Evolutionary conservation across 2,888 invertebrate species (phyloP).

Genomic region (Micropterix aruncella): DNA sequence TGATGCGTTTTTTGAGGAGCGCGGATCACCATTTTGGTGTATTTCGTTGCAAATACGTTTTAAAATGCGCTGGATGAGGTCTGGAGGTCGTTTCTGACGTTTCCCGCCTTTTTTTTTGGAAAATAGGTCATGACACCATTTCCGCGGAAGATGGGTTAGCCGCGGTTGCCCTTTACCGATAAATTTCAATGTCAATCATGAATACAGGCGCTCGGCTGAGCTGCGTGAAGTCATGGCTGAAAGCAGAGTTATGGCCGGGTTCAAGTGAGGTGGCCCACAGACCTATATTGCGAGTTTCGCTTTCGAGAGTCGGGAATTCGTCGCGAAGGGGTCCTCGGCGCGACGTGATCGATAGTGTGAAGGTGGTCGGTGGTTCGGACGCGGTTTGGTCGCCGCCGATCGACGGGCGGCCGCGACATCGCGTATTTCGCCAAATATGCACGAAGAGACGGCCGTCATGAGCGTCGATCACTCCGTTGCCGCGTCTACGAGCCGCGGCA

Average conservation of each 20-base stretch:
- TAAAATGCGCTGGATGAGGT: too few species aligned
- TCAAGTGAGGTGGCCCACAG: constrained; percentile 76
- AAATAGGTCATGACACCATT: constrained; percentile 33
- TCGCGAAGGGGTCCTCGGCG: constrained; percentile 40
- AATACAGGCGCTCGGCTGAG: constrained; percentile 53
- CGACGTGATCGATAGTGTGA: too few species aligned
- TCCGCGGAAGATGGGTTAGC: constrained; percentile 30
- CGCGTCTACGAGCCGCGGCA: constrained; percentile 39
- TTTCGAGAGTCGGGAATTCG: constrained; percentile 36
- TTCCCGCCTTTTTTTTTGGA: neutral
- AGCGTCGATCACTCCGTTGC: constrained; percentile 50
- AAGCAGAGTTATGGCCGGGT: constrained; percentile 49
- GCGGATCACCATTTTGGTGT: too few species aligned
- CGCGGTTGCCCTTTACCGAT: constrained; percentile 40
- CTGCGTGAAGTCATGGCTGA: constrained; percentile 50
- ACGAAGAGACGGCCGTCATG: constrained; percentile 55
- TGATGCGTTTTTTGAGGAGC: constrained; percentile 13
- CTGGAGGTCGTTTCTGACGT: too few species aligned
- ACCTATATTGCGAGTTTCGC: constrained; percentile 56
- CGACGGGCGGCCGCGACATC: too few species aligned
- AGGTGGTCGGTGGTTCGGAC: constrained; percentile 27
- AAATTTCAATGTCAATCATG: constrained; percentile 47
- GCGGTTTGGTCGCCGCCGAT: constrained; percentile 25
- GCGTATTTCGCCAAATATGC: constrained; percentile 37
- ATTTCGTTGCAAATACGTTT: too few species aligned